Evolutionary conservation across 2,797 vertebrate species (phyloP), one percentile per base, ranked within the genome.

Genomic region (Stomatorhinus walkeri): DNA sequence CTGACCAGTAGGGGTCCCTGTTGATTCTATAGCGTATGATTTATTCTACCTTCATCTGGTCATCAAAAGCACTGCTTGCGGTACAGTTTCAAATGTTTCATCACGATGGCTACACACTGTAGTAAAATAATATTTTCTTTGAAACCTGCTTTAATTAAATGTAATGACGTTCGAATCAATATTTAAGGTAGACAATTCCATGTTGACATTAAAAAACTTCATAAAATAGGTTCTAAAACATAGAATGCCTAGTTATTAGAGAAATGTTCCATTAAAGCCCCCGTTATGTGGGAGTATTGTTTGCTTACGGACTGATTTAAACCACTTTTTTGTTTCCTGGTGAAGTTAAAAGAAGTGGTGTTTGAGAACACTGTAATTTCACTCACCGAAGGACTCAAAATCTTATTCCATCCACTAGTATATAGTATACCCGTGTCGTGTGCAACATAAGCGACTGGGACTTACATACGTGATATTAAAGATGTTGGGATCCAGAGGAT

Each of bases 41-140:
- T 32, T 36, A 92, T 92, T 14, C n/a, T 24, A 92, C 93, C 90
- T 92, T 48, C 54, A 56, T 54, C 93, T 28, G 81, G 91, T 89
- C 91, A 91, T 91, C 89, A 0, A 81, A 52, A 88, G 86, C n/a
- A 49, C 12, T 76, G 32, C 2, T 56, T 64, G 52, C 36, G 48
- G 85, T 52, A 28, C 24, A 14, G 36, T 52, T 28, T 24, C 83
- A 85, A 48, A 28, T 24, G 43, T 24, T 85, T 51, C 48, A 43
- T 81, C 76, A 81, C 40, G 43, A 83, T 43, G 40, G 90, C 88
- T 88, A 88, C 1, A 49, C 85, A 52, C 89, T 87, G 64, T 87
- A 89, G 90, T 90, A 88, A 24, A 49, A 24, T 85, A 85, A 83
- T n/a, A 83, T 83, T 83, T 22, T 24, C 19, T 83, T 83, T 10